phyloP scores from a whole-genome alignment of 37 sponge, comb jelly and placozoan genomes.

The Beroe forskalii region DNA sequence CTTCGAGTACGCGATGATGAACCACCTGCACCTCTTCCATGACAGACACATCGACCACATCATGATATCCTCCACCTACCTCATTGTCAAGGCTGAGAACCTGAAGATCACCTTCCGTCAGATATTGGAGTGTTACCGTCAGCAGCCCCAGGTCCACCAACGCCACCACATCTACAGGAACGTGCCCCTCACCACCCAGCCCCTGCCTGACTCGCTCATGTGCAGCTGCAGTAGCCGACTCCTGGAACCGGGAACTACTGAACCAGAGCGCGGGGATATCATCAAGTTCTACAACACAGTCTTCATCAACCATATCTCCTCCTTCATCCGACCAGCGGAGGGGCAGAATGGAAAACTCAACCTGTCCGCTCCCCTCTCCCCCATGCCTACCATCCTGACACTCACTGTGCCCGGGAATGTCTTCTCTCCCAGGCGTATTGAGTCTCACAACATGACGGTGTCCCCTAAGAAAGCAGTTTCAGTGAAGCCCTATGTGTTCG shows the following conservation, averaged over 20 bases:
- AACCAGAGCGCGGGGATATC: conserved; percentile 18
- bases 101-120: conserved; percentile 27
- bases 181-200: conserved; percentile 13
- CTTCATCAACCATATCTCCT: conserved; percentile 11
- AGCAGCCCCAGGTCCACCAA: conserved; percentile 58
- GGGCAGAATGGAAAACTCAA: conserved; percentile 1
- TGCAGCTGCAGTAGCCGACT: background rate
- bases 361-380: conserved; percentile 18
- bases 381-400: conserved; percentile 42
- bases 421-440: conserved; percentile 53
- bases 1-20: conserved; percentile 19
- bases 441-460: conserved; percentile 27
- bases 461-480: conserved; percentile 16
- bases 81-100: conserved; percentile 56
- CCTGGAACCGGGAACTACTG: background rate
- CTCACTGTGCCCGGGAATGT: conserved; percentile 26
- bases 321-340: conserved; percentile 7
- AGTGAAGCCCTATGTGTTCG: conserved; percentile 50
- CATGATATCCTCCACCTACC: conserved; percentile 39
- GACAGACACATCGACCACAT: conserved; percentile 51
- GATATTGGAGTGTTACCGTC: conserved; percentile 57
- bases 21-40: conserved; percentile 51
- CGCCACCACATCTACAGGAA: conserved; percentile 20
- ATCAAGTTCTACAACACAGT: conserved; percentile 64
- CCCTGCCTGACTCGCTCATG: conserved; percentile 27